phyloP scores from a whole-genome alignment of 2,113 vertebrate genomes.

The Chloropsis hardwickii region DNA sequence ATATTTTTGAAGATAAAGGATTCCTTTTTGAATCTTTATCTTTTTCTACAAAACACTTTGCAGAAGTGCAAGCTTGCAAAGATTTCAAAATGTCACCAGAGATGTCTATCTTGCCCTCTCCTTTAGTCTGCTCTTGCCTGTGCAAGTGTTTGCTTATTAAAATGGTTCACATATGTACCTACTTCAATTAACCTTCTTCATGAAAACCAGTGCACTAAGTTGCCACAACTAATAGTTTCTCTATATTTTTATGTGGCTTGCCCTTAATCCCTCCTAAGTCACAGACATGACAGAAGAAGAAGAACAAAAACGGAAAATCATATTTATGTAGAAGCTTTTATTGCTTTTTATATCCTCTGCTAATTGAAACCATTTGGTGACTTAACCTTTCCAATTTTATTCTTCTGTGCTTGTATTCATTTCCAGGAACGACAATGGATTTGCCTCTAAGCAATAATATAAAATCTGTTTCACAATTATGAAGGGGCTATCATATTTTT shows the following conservation, averaged over 20 bases:
- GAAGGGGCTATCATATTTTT: background rate
- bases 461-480: slow-evolving; percentile 3
- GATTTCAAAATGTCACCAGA: background rate
- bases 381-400: background rate
- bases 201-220: background rate
- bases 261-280: background rate
- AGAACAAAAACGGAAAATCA: background rate
- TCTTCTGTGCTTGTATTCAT: background rate
- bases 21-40: background rate
- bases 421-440: slow-evolving; percentile 4
- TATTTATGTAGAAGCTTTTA: background rate
- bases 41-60: background rate
- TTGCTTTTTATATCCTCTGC: background rate
- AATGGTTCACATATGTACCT: accelerated
- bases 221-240: background rate
- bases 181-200: background rate
- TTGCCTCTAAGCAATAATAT: slow-evolving; percentile 28
- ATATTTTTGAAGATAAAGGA: background rate
- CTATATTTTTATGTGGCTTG: background rate
- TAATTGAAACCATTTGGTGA: slow-evolving; percentile 2
- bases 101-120: background rate
- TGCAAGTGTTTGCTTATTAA: background rate
- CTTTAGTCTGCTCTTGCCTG: background rate
- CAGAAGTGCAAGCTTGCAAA: background rate
- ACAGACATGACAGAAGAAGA: background rate